These are phyloP conservation scores for Symphodus melops DNA, from an alignment of 2,113 vertebrate genomes.

Conservation along the genomic window DNA sequence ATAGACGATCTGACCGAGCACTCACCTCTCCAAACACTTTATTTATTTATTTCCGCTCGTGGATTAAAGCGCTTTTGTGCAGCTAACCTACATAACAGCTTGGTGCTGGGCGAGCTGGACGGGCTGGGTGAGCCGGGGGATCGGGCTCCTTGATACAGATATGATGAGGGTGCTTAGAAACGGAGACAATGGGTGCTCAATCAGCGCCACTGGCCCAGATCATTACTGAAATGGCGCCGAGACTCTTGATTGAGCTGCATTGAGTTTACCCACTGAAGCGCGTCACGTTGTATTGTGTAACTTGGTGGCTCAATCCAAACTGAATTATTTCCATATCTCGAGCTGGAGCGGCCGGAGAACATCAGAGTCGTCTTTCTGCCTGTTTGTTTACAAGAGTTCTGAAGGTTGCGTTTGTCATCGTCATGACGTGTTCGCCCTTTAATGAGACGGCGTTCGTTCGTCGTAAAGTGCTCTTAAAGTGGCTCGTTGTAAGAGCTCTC, in stretches of 20 bases:
- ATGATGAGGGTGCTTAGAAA: slow-evolving; percentile 49
- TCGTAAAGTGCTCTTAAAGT: no score
- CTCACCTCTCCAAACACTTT: slow-evolving; percentile 78
- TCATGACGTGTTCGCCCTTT: background rate
- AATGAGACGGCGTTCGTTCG: background rate
- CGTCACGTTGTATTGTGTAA: slow-evolving; percentile 53
- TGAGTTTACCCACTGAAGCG: slow-evolving; percentile 80
- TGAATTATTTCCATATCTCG: slow-evolving; percentile 78
- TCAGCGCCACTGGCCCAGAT: slow-evolving; percentile 50
- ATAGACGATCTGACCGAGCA: slow-evolving; percentile 82
- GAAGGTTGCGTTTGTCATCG: slow-evolving; percentile 18
- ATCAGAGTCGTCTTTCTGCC: slow-evolving; percentile 34
- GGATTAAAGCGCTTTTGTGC: slow-evolving; percentile 69
- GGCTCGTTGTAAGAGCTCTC: no score
- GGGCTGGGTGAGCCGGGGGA: no score
- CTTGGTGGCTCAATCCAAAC: slow-evolving; percentile 68
- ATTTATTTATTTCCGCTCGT: slow-evolving; percentile 73
- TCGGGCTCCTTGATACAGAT: slow-evolving; percentile 63
- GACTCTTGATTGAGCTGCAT: slow-evolving; percentile 75
- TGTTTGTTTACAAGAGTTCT: slow-evolving; percentile 37
- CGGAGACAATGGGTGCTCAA: slow-evolving; percentile 65
- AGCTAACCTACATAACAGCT: slow-evolving; percentile 80
- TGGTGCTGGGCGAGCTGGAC: slow-evolving; percentile 35
- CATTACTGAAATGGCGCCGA: slow-evolving; percentile 74
- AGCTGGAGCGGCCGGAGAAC: slow-evolving; percentile 42